Conservation (phyloP, 2,113 vertebrate species). For the Erythrolamprus reginae region DNA sequence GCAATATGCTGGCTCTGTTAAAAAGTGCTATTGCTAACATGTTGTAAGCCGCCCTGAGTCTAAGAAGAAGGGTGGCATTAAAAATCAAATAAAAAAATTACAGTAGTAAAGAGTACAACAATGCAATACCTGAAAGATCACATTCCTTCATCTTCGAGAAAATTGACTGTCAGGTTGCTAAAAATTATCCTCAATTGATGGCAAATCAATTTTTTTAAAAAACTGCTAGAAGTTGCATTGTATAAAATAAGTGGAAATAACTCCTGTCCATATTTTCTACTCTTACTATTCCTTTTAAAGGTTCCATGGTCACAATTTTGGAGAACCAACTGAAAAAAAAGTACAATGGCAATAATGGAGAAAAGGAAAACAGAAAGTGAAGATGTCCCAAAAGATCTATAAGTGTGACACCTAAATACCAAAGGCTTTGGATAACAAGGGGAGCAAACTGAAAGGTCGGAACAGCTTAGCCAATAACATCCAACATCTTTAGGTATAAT, state of each 20-base stretch:
- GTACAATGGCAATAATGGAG: background rate
- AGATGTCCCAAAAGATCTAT: background rate
- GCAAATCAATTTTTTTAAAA: background rate
- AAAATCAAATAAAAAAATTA: too few species aligned
- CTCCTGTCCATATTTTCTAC: background rate
- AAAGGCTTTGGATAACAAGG: background rate
- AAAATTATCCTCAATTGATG: background rate
- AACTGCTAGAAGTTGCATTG: background rate
- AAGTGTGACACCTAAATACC: background rate
- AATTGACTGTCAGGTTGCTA: background rate
- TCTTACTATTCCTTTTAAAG: background rate
- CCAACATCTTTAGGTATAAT: too few species aligned
- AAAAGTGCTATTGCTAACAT: too few species aligned
- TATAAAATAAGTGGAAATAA: slow-evolving; percentile 12
- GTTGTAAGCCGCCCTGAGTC: too few species aligned
- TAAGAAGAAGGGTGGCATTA: too few species aligned
- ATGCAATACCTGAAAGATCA: background rate
- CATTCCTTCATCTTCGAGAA: background rate
- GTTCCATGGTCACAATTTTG: background rate
- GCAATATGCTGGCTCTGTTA: too few species aligned
- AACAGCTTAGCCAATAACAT: background rate
- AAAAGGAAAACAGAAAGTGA: background rate
- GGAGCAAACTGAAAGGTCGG: background rate
- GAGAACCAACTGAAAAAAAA: background rate
- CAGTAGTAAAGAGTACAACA: background rate